Base-by-base conservation (phyloP, 64 coral and sea anemone genomes). In the Montipora foliosa region DNA sequence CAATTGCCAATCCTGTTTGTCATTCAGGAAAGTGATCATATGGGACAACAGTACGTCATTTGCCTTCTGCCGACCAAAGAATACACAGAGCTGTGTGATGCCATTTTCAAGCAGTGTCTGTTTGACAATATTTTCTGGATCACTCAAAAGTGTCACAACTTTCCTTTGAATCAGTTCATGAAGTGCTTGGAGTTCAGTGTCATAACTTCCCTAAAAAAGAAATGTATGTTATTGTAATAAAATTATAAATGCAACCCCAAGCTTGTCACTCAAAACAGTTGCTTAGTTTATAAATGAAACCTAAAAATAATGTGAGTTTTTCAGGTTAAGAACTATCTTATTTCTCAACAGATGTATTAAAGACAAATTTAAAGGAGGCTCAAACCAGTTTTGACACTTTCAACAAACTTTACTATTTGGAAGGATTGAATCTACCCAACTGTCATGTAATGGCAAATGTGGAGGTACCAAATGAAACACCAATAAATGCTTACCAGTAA, bases 11-110 rank as follows among this genome's bases (percentile, higher is more conserved):
- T 98, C 97, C 59, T 94, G 92, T 60, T 98, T 98, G 62, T 98
- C 97, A 87, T 98, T 98, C 3, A 98, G 67, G 72, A 98, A 98
- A 6, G 97, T 98, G 37, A 98, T 98, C 97, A 98, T 98, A 66
- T 96, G 97, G 0, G 96, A 98, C 77, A 98, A 47, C 14, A 98
- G 78, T 6, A 98, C 94, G 50, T 98, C 97, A 29, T 98, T 98
- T 6, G 97, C 97, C 58, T 98, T 98, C 77, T 98, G 97, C 8
- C 97, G 94, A 87, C 97, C 97, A 89, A 98, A 98, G 73, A 98
- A 98, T 71, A 98, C 97, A 37, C 97, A 98, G 6, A 98, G 92
- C 17, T 95, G 90, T 49, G 97, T 98, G 49, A 98, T 98, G 78
- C 94, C 97, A 71, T 96, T 98, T 77, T 98, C 97, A 60, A 98